Percentiles rank a stretch among this genome's conserved stretches.
phyloP scores from a whole-genome alignment of 2,113 vertebrate genomes.

The Panthera tigris region DNA sequence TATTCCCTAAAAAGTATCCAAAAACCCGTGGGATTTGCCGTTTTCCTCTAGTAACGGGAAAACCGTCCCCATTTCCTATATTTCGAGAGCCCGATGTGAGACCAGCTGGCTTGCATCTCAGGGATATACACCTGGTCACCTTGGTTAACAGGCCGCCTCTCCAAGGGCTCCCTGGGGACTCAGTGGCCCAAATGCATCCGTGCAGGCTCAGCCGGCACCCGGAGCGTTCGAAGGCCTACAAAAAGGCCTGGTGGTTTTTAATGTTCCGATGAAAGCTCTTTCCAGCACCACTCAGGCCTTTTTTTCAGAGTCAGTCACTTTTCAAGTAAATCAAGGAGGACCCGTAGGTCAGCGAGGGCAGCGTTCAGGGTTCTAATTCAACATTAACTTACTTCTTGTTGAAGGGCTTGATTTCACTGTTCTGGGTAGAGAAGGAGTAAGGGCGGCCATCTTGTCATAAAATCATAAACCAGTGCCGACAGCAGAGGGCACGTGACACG shows the following conservation, averaged over 20 bases:
- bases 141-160: rapidly evolving
- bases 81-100: rapidly evolving
- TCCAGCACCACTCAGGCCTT: background rate
- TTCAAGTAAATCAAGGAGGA: background rate
- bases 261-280: background rate
- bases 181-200: rapidly evolving
- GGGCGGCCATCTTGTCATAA: background rate
- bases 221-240: background rate
- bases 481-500: rapidly evolving
- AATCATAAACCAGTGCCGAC: background rate
- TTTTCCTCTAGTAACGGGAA: background rate
- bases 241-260: background rate
- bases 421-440: background rate
- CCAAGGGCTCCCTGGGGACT: rapidly evolving
- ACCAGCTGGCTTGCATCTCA: rapidly evolving
- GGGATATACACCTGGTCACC: rapidly evolving
- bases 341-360: background rate
- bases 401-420: background rate
- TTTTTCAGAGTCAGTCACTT: background rate
- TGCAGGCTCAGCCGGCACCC: background rate
- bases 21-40: no score
- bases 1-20: background rate
- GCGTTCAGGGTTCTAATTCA: background rate
- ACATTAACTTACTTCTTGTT: background rate
- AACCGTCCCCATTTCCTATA: rapidly evolving